These are phyloP conservation scores for Pachypanchax playfairii DNA, from an alignment of 2,113 vertebrate species.

Conservation along the genomic window DNA sequence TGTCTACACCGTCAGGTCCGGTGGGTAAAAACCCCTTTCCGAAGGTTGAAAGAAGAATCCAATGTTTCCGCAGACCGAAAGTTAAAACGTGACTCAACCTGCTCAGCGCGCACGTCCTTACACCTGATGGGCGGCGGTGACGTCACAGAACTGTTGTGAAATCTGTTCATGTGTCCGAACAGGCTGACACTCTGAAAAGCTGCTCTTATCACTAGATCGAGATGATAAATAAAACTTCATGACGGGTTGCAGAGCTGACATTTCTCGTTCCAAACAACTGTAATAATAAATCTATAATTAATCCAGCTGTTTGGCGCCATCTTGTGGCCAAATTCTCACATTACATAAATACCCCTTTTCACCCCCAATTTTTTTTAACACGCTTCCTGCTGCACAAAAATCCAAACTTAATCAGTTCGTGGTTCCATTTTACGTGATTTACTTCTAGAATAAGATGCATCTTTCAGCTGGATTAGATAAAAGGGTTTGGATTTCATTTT, in stretches of 20 bases:
- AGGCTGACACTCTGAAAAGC: not conserved
- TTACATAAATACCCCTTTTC: too few species aligned
- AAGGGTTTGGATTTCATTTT: too few species aligned
- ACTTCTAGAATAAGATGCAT: too few species aligned
- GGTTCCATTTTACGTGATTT: too few species aligned
- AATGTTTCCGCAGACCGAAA: not conserved
- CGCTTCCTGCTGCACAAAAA: too few species aligned
- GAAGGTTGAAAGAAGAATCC: not conserved
- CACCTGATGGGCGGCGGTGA: constrained; percentile 56
- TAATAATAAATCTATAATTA: not conserved
- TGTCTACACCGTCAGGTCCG: constrained; percentile 6
- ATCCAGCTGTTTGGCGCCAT: constrained; percentile 4
- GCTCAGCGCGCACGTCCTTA: too few species aligned
- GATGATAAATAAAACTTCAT: too few species aligned
- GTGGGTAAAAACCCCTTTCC: constrained; percentile 11
- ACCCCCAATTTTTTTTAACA: too few species aligned
- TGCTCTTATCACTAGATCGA: not conserved
- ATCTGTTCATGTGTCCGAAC: constrained; percentile 12
- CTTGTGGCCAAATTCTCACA: constrained; percentile 10
- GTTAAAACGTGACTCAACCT: not conserved
- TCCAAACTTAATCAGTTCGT: too few species aligned
- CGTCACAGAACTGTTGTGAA: constrained; percentile 13
- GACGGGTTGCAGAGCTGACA: too few species aligned
- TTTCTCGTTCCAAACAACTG: too few species aligned
- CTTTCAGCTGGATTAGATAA: too few species aligned